phyloP scores from a whole-genome alignment of 2,888 invertebrate species.

The Bugulina stolonifera region DNA sequence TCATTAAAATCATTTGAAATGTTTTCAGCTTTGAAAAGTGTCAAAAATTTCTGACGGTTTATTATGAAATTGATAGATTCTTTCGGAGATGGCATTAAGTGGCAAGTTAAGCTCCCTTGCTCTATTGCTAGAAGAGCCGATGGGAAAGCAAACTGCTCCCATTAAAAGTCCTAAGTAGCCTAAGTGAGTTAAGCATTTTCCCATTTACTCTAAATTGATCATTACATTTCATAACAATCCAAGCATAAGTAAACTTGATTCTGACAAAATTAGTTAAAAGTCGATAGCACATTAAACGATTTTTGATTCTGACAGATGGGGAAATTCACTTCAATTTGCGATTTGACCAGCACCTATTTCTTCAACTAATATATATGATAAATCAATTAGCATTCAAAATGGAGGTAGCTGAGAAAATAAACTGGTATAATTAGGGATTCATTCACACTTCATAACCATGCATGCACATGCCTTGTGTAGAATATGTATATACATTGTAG shows the following conservation, averaged over 20 bases:
- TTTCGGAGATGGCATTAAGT: not conserved
- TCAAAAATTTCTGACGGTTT: constrained; percentile 21
- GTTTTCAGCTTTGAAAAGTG: constrained; percentile 19
- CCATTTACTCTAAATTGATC: constrained; percentile 22
- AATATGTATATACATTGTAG: no score
- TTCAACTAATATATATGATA: not conserved
- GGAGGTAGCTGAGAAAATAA: not conserved
- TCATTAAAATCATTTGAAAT: constrained; percentile 21
- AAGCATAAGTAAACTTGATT: constrained; percentile 11
- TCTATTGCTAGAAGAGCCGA: not conserved
- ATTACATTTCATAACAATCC: constrained; percentile 20
- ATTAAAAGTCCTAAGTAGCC: not conserved
- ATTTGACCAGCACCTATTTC: not conserved
- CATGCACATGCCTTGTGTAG: no score
- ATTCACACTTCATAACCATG: no score
- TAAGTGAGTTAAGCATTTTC: constrained; percentile 11
- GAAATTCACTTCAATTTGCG: constrained; percentile 23
- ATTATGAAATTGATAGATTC: constrained; percentile 16
- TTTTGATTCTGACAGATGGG: constrained; percentile 19
- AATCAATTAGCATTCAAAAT: not conserved
- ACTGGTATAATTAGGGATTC: no score
- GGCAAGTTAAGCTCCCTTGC: not conserved
- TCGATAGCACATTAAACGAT: constrained; percentile 18
- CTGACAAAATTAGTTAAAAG: constrained; percentile 12
- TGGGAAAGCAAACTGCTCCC: not conserved